Base-by-base conservation (phyloP, 2,888 invertebrate genomes). In the Dexiosoma caninum region DNA sequence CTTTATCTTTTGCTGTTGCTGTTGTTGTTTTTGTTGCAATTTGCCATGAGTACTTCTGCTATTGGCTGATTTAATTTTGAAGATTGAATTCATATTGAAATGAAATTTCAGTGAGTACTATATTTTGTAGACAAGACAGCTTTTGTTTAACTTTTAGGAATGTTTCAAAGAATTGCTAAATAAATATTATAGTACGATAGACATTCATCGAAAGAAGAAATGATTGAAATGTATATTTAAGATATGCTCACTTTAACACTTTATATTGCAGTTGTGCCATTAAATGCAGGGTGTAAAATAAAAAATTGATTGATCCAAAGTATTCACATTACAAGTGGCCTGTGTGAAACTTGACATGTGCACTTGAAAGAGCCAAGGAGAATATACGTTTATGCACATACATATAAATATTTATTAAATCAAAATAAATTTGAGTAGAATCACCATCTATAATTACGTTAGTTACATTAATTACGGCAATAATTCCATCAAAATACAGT, bases 221-320 rank as follows among this genome's bases (percentile, higher is more conserved):
- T 53, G 14, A 72, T 71, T 55, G 23, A 44, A 44, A 62, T 62
- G 23, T 10, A 53, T 64, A 23, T 53, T 42, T 27, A 23, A 70
- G 21, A 30, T 71, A 71, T 71, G 49, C 35, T 40, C 59, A 49
- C 49, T 71, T 71, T 71, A 59, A 40, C 70, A 70, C 49, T 59
- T 70, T 27, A n/a, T n/a, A n/a, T n/a, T n/a, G 19, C 30, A 27
- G 8, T 55, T 30, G 2, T 5, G 16, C 3, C 16, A 32, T 9
- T 19, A 44, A 16, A 27, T 23, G 23, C 12, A 27, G 23, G 40
- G 40, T 51, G 60, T 6, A 30, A 60, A 60, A 42, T 60, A 30
- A 42, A 9, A n/a, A n/a, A n/a, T n/a, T n/a, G n/a, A n/a, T n/a
- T n/a, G n/a, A n/a, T n/a, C n/a, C n/a, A n/a, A n/a, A n/a, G n/a